These are phyloP conservation scores for Lamellibrachia luymesi DNA, from an alignment of 1,140 invertebrate species.

Conservation along the genomic window DNA sequence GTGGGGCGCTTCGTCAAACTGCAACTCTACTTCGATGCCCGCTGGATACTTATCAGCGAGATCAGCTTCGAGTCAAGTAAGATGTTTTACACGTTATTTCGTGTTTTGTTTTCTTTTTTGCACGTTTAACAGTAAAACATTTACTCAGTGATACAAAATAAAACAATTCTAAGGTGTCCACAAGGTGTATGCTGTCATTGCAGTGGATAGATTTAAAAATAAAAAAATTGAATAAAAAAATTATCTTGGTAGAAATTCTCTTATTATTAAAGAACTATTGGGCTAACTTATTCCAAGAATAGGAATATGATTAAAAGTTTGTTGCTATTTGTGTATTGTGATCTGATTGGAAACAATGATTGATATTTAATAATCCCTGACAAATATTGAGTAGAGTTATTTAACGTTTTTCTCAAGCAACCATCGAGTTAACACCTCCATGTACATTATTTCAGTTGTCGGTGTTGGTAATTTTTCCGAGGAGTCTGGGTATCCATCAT, in stretches of 20 bases:
- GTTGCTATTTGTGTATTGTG: too few relatives aligned
- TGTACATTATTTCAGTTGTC: neutral
- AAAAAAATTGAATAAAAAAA: too few relatives aligned
- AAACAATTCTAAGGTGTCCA: too few relatives aligned
- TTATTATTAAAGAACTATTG: too few relatives aligned
- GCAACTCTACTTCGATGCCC: slow-evolving; percentile 75
- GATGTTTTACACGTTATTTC: neutral
- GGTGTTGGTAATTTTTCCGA: neutral
- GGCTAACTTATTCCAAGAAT: too few relatives aligned
- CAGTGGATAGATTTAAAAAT: too few relatives aligned
- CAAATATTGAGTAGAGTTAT: neutral
- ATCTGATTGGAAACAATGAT: too few relatives aligned
- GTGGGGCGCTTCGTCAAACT: slow-evolving; percentile 80
- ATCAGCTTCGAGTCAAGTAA: slow-evolving; percentile 60
- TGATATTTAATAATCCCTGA: neutral
- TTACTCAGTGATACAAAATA: too few relatives aligned
- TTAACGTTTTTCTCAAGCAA: neutral
- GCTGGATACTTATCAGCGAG: slow-evolving; percentile 89
- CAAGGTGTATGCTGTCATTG: too few relatives aligned
- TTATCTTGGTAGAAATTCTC: too few relatives aligned
- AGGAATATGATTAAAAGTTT: too few relatives aligned
- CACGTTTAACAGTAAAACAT: too few relatives aligned
- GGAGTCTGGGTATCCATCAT: neutral
- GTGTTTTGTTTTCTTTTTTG: neutral
- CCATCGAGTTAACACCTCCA: neutral